Evolutionary conservation across 1,140 invertebrate species (phyloP).

Genomic region (Tetramorium simillimum): DNA sequence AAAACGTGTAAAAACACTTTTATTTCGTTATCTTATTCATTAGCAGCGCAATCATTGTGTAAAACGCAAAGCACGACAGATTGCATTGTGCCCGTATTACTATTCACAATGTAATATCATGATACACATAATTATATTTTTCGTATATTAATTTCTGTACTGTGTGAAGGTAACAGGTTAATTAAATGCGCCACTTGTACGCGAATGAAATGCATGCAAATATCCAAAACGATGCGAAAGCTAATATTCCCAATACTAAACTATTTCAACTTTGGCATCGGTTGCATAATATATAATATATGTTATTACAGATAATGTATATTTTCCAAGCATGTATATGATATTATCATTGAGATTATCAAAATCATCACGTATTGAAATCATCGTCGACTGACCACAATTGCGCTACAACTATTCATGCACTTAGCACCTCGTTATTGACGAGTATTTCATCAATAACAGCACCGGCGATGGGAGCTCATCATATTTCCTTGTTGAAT

Average conservation of each 20-base stretch:
- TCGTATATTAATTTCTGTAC: constrained; percentile 24
- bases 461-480: not conserved
- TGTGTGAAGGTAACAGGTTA: constrained; percentile 22
- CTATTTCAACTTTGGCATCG: constrained; percentile 39
- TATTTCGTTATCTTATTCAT: not conserved
- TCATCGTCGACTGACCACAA: constrained; percentile 13
- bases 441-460: constrained; percentile 38
- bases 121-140: constrained; percentile 27
- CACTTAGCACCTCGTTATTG: constrained; percentile 49
- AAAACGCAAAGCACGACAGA: constrained; percentile 2
- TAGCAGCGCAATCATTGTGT: not conserved
- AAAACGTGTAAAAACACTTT: not conserved
- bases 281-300: constrained; percentile 7
- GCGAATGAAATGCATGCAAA: not conserved
- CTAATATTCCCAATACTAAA: constrained; percentile 37
- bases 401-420: constrained; percentile 28
- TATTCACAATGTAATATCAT: not conserved
- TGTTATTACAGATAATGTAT: not conserved
- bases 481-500: not conserved
- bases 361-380: constrained; percentile 38
- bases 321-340: not conserved
- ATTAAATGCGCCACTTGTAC: constrained; percentile 38
- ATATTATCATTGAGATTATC: constrained; percentile 27
- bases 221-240: not conserved
- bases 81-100: constrained; percentile 24